Evolutionary conservation across 2,797 vertebrate species (phyloP), one percentile per base, ranked within the genome.

Genomic region (Margarornis squamiger): DNA sequence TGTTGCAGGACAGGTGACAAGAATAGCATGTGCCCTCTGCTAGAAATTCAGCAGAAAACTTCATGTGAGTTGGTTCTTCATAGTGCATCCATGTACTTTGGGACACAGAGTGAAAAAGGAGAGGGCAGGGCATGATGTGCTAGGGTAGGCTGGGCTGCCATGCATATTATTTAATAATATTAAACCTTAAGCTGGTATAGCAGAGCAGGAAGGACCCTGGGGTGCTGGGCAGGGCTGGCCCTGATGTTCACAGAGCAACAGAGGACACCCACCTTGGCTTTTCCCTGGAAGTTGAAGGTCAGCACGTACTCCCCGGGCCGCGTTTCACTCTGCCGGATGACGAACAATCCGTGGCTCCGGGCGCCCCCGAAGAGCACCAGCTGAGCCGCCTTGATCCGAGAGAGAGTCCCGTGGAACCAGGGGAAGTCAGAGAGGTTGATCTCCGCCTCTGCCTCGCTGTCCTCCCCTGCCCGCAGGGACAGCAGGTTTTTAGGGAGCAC

Each of bases 251-350:
- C 6, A 1, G 55, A 32, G 34, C 11, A 41, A 41, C 52, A 81
- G 77, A 24, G 39, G 32, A 58, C 68, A 95, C 97, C 87, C 97
- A 98, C 99, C 99, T 99, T 99, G n/a, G 99, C 99, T 97, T 99
- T 99, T 72, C 99, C 99, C 97, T 99, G 99, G 98, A 99, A 99
- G 98, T 99, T 99, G 97, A 99, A 99, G 94, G 99, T 99, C 89
- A 99, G 98, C 73, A 99, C 99, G 1, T 99, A 99, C 95, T 99
- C 99, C n/a, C 99, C 99, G 0, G 99, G 99, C 59, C 99, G 98
- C 0, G 99, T 99, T 97, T 99, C 99, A 0, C 99, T 99, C 97
- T 99, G 99, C 34, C 99, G 99, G 90, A 99, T 99, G 97, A 99
- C 99, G 11, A 99, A 99, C 65, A 99, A 96, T 6, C 99, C 99